phyloP scores from a whole-genome alignment of 2,797 vertebrate genomes.

The Ceryle rudis region DNA sequence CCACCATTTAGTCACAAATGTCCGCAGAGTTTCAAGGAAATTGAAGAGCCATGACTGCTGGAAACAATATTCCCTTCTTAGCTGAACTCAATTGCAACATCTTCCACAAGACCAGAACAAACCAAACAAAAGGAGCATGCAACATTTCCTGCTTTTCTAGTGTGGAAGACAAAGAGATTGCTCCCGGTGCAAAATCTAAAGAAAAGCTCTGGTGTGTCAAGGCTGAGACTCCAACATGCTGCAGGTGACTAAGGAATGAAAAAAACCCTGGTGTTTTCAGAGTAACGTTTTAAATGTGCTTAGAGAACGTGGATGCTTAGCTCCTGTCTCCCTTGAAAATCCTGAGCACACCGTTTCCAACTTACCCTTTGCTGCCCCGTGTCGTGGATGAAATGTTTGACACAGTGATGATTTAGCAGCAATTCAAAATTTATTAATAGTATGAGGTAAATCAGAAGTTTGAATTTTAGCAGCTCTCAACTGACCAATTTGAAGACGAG shows the following conservation, averaged over 20 bases:
- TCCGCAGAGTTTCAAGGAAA: background rate
- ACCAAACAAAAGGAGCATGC: background rate
- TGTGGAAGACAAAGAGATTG: background rate
- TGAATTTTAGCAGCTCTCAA: background rate
- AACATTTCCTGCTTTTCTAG: background rate
- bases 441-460: background rate
- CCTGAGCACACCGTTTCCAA: background rate
- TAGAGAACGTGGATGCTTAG: background rate
- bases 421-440: background rate
- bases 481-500: background rate
- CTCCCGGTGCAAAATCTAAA: background rate
- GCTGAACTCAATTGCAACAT: background rate
- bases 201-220: background rate
- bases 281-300: background rate
- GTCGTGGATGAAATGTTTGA: background rate
- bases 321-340: background rate
- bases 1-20: background rate
- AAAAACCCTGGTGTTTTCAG: background rate
- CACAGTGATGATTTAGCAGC: background rate
- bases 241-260: background rate
- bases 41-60: background rate
- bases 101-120: background rate
- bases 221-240: background rate
- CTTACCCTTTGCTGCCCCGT: background rate
- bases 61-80: background rate